Percentiles rank a stretch among this genome's conserved stretches.
Conservation (phyloP, 2,113 vertebrate species). For the Tachysurus vachellii region DNA sequence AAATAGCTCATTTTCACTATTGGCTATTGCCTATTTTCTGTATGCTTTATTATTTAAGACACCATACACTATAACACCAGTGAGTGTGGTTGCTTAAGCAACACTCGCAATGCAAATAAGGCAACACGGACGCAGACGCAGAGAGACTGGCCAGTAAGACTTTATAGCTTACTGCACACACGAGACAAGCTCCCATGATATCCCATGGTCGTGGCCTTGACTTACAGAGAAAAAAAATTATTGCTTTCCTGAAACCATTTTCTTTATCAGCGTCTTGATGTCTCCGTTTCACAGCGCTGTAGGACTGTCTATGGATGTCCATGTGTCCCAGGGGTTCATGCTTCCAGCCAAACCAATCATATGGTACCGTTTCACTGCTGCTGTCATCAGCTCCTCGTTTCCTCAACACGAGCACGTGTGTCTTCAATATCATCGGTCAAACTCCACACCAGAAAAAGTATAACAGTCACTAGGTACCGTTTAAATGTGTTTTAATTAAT, state of each 20-base stretch:
- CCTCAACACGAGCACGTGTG: slow-evolving; percentile 10
- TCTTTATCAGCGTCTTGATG: slow-evolving; percentile 12
- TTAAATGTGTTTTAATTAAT: not conserved
- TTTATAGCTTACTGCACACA: slow-evolving; percentile 42
- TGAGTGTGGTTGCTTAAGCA: slow-evolving; percentile 61
- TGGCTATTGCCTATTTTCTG: not conserved
- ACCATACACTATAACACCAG: slow-evolving; percentile 54
- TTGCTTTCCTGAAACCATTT: not conserved
- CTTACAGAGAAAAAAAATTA: not conserved
- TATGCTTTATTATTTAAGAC: not conserved
- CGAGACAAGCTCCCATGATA: not conserved
- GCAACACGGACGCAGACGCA: slow-evolving; percentile 62
- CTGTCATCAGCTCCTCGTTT: slow-evolving; percentile 44
- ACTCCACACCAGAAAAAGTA: slow-evolving; percentile 5
- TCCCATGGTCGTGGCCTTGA: not conserved
- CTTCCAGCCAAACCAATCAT: slow-evolving; percentile 28
- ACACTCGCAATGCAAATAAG: slow-evolving; percentile 56
- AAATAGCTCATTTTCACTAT: not conserved
- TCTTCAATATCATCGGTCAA: slow-evolving; percentile 4
- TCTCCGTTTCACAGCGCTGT: not conserved
- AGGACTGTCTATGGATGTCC: slow-evolving; percentile 26
- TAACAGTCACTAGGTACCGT: not conserved
- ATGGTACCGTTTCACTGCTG: slow-evolving; percentile 41
- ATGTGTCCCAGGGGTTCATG: slow-evolving; percentile 12
- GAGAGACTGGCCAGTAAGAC: slow-evolving; percentile 62